A percentile compares a stretch with the other conserved stretches of the same genome.
Conservation (phyloP, 2,113 vertebrate species). For the Megaceryle maxima region DNA sequence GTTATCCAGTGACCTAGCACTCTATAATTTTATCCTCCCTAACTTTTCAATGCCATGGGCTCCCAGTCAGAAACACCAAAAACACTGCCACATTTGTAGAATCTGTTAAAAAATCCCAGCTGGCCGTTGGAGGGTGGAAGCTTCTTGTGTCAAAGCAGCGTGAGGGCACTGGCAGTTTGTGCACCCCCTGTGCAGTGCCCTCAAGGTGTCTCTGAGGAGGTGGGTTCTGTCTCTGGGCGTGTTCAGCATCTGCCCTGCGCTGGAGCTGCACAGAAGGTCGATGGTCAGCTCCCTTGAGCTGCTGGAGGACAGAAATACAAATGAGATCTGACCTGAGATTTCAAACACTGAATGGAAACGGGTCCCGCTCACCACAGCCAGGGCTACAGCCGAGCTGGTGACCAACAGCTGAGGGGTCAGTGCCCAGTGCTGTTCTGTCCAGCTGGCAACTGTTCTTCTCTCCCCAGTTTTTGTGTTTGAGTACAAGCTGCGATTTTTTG, state of each 20-base stretch:
- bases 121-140: neutral
- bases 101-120: neutral
- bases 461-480: neutral
- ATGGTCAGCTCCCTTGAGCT: too few relatives aligned
- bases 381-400: neutral
- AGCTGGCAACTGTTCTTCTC: neutral
- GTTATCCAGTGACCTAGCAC: neutral
- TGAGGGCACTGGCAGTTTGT: neutral
- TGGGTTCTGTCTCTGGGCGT: neutral
- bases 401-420: accelerated
- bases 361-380: accelerated
- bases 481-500: neutral
- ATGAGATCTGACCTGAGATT: neutral
- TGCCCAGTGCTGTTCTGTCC: accelerated
- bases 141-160: accelerated
- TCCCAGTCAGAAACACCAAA: neutral
- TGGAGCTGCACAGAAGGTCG: accelerated
- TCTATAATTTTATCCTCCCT: neutral
- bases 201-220: neutral
- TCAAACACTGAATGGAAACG: accelerated
- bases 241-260: neutral
- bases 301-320: neutral
- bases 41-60: neutral
- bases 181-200: neutral
- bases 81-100: neutral